Evolutionary conservation across 2,797 vertebrate species (phyloP).

Genomic region (Cynopterus sphinx): DNA sequence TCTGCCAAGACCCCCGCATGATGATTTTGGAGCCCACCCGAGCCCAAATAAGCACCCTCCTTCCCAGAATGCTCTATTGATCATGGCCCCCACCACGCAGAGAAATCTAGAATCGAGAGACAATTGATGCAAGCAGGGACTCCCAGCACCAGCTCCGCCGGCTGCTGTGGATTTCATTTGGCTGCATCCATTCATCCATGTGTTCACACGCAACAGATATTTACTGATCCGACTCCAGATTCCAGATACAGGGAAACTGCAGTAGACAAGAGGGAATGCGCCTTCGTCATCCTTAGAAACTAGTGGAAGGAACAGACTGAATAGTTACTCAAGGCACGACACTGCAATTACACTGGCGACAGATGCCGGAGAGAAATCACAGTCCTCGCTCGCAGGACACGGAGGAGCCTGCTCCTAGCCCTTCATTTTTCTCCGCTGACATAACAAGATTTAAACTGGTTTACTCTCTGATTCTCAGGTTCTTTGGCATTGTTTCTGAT

Average conservation of each 20-base stretch:
- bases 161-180: neutral
- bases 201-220: conserved; percentile 13
- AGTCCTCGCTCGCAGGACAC: neutral
- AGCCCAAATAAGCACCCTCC: neutral
- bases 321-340: neutral
- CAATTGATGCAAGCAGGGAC: neutral
- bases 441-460: neutral
- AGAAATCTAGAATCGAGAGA: neutral
- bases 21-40: neutral
- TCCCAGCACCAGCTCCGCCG: neutral
- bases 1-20: neutral
- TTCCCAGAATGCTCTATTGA: neutral
- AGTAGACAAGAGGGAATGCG: neutral
- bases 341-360: neutral
- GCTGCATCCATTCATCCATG: neutral
- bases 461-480: neutral
- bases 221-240: neutral
- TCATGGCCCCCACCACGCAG: neutral
- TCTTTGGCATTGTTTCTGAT: neutral
- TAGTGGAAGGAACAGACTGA: neutral
- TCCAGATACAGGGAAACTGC: neutral
- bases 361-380: neutral
- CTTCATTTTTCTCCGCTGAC: neutral
- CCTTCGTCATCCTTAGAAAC: neutral
- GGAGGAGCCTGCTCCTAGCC: no score